Percentiles rank a stretch among this genome's conserved stretches.
Conservation (phyloP, 2,113 vertebrate species). For the Sprattus sprattus region DNA sequence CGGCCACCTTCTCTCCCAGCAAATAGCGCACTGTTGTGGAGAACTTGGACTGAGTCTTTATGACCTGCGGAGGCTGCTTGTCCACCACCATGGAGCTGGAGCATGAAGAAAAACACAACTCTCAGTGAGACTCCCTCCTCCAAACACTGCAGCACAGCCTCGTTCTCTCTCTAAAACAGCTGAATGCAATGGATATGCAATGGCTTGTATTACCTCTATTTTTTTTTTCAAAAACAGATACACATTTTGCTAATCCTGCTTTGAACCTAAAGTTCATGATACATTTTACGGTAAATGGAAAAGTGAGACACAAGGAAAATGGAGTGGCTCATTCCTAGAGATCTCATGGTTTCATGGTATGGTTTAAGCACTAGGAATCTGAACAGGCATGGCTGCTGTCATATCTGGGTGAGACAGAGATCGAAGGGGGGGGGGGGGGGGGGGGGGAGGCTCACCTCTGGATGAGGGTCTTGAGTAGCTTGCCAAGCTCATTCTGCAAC, state of each 20-base stretch:
- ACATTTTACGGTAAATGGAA: too few species aligned
- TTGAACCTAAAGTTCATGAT: too few species aligned
- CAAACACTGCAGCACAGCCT: not conserved
- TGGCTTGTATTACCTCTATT: too few species aligned
- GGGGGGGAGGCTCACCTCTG: slow-evolving; percentile 75
- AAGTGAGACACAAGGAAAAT: too few species aligned
- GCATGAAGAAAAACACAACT: not conserved
- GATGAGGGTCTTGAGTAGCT: slow-evolving; percentile 77
- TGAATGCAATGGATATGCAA: not conserved
- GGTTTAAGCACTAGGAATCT: too few species aligned
- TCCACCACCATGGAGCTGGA: slow-evolving; percentile 88
- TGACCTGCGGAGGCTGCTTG: slow-evolving; percentile 92
- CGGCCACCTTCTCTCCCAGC: slow-evolving; percentile 79
- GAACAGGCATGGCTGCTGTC: not conserved
- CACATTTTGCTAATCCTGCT: too few species aligned
- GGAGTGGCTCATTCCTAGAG: too few species aligned
- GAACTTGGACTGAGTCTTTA: slow-evolving; percentile 98
- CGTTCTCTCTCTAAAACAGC: not conserved
- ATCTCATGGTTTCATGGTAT: too few species aligned
- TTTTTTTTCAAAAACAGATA: not conserved
- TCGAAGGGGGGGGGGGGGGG: not conserved
- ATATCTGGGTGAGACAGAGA: too few species aligned
- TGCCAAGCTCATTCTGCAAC: slow-evolving; percentile 69
- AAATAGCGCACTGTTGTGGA: slow-evolving; percentile 85
- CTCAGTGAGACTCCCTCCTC: not conserved